These are phyloP conservation scores for Ellobius talpinus DNA, from an alignment of 2,113 vertebrate species.

Conservation along the genomic window DNA sequence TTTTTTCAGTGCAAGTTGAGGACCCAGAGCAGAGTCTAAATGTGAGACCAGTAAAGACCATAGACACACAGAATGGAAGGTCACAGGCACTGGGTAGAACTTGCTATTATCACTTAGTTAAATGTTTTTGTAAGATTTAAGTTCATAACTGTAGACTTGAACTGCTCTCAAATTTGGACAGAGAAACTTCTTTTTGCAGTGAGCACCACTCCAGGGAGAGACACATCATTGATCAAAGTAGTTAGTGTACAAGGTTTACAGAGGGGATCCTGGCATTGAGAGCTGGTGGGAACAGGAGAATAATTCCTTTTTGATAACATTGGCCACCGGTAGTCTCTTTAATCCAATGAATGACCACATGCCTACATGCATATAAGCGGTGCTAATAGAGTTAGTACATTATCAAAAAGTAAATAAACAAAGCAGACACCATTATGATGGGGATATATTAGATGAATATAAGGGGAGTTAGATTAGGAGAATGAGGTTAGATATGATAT, in stretches of 20 bases:
- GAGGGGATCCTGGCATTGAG: not conserved
- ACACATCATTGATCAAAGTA: not conserved
- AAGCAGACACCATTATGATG: not conserved
- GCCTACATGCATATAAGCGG: not conserved
- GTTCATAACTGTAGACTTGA: not conserved
- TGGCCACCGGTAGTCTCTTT: not conserved
- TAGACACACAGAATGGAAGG: not conserved
- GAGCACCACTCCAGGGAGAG: not conserved
- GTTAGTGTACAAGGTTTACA: not conserved
- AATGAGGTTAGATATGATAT: not conserved
- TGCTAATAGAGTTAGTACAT: not conserved
- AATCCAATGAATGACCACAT: not conserved
- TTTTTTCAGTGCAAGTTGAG: not conserved
- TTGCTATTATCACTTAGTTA: not conserved
- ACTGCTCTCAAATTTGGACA: not conserved
- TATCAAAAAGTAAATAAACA: not conserved
- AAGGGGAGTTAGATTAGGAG: not conserved
- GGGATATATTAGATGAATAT: not conserved
- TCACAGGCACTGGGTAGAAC: not conserved
- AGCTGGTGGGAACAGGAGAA: not conserved
- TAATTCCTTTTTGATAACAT: not conserved
- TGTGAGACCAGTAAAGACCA: not conserved
- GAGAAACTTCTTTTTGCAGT: not conserved
- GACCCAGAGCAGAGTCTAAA: not conserved
- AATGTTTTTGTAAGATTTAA: not conserved